phyloP scores from a whole-genome alignment of 2,888 invertebrate genomes.

The Matsumyia berberina region DNA sequence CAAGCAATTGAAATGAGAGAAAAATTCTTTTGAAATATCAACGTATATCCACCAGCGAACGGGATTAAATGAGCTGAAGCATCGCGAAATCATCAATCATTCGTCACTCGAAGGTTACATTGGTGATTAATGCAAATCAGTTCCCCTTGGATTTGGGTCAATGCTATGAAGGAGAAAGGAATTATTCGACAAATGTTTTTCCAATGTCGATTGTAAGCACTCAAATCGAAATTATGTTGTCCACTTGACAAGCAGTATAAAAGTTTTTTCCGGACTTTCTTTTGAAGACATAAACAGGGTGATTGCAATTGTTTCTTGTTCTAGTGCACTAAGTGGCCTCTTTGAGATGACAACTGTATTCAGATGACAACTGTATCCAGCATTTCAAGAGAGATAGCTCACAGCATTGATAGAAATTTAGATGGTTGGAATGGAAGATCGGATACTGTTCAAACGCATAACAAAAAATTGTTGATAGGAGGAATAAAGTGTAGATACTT shows the following conservation, averaged over 20 bases:
- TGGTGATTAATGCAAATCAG: slow-evolving; percentile 9
- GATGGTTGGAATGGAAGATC: too few species aligned
- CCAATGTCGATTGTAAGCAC: background rate
- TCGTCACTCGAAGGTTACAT: background rate
- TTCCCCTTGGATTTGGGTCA: slow-evolving; percentile 3
- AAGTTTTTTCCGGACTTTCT: background rate
- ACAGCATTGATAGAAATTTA: too few species aligned
- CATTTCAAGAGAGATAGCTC: too few species aligned
- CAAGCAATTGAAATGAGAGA: background rate
- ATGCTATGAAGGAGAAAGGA: background rate
- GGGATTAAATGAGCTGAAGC: background rate
- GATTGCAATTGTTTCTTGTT: background rate
- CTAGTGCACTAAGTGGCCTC: too few species aligned
- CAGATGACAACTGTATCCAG: too few species aligned
- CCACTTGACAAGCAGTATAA: background rate
- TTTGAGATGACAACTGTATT: too few species aligned
- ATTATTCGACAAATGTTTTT: background rate
- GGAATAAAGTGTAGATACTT: too few species aligned
- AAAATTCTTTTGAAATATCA: background rate
- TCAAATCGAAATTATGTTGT: slow-evolving; percentile 1
- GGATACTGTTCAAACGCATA: too few species aligned
- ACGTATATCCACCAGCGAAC: background rate
- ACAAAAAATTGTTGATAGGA: too few species aligned
- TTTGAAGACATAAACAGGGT: background rate
- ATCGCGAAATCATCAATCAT: slow-evolving; percentile 10